Evolutionary conservation across 2,113 vertebrate species (phyloP).

Genomic region (Bubalus kerabau): DNA sequence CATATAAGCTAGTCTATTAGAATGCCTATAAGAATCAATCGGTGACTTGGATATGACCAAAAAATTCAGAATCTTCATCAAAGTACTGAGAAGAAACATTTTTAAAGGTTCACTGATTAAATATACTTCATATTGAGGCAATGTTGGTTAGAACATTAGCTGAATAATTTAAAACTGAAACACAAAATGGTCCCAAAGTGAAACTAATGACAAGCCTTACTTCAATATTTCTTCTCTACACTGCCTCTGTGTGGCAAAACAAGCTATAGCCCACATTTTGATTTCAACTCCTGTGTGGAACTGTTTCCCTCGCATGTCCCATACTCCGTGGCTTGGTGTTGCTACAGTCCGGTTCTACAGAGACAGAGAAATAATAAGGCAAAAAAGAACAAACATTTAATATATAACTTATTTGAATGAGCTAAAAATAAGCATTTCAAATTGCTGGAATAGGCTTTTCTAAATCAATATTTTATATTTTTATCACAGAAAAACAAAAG

Average conservation of each 20-base stretch:
- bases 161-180: conserved; percentile 39
- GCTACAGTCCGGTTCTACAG: conserved; percentile 97
- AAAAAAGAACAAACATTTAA: conserved; percentile 10
- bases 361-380: conserved; percentile 28
- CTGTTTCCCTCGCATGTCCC: conserved; percentile 99
- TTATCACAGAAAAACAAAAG: neutral
- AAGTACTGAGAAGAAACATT: neutral
- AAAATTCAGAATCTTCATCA: neutral
- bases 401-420: neutral
- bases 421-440: neutral
- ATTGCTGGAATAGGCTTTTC: neutral
- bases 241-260: conserved; percentile 98
- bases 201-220: conserved; percentile 81
- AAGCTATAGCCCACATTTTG: conserved; percentile 99
- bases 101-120: conserved; percentile 27
- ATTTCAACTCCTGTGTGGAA: conserved; percentile 99
- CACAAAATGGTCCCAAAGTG: conserved; percentile 27
- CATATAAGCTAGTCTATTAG: neutral
- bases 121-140: neutral
- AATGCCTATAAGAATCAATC: neutral
- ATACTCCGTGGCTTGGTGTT: conserved; percentile 97
- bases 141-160: conserved; percentile 2
- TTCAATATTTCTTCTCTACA: conserved; percentile 99
- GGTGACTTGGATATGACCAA: neutral
- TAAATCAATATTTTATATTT: conserved; percentile 7